Evolutionary conservation across 1,140 invertebrate genomes (phyloP), one percentile per base, ranked within the genome.

Genomic region (Drosophila parabipectinata): DNA sequence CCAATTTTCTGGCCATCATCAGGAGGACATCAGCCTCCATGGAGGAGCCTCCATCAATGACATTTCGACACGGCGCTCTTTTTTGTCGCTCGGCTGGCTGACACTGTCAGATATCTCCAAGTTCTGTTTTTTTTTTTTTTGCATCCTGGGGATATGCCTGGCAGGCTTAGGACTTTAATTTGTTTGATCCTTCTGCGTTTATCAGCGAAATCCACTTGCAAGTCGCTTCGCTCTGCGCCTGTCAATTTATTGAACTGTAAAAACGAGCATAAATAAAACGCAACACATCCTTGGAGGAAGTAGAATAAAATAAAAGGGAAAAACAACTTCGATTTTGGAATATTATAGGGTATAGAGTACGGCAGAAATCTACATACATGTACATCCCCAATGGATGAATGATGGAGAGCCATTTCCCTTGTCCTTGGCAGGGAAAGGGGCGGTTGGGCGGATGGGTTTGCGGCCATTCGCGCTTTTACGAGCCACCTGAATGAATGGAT

Each of bases 201-300:
- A 74, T 81, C 78, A 50, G 10, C n/a, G 34, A 73, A 52, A 41
- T 84, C 61, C 76, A 52, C 60, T 79, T 67, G 74, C 68, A 66
- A 50, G 61, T 66, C 41, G 34, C 44, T 39, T n/a, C 28, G 50
- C 47, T 12, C 28, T 44, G 48, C 54, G 28, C 44, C 15, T 83
- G 71, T 79, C 58, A 82, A 79, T 87, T 87, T 82, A 87, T 87
- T 87, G 67, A 77, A 87, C 77, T 84, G 79, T 77, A 87, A 77
- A 83, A 84, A 79, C 64, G 64, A 68, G 52, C 62, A 72, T 64
- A 75, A 88, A 88, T 62, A 79, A 62, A 84, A 52, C 18, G 34
- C 8, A 44, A 30, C 12, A 48, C 12, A 45, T 44, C 24, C 58
- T 60, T 51, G 67, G 56, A n/a, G 41, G 53, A 52, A 15, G 34